A percentile compares a stretch with the other conserved stretches of the same genome.
phyloP scores from a whole-genome alignment of 1,140 invertebrate species.

The Neomicropteryx cornuta region DNA sequence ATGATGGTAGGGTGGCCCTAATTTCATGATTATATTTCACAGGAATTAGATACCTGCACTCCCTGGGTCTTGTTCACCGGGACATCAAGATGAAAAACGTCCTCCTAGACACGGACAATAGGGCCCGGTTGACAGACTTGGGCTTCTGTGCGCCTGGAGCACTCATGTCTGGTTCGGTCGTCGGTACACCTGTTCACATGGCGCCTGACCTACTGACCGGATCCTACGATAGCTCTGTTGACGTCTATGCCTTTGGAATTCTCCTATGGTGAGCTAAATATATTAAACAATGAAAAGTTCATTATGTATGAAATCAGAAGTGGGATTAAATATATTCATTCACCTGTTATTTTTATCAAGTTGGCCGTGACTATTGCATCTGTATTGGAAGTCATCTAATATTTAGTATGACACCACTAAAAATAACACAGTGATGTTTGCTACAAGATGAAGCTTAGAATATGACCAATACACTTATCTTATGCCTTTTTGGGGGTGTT shows the following conservation, averaged over 20 bases:
- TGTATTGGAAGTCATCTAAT: too few relatives aligned
- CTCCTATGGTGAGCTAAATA: slow-evolving; percentile 75
- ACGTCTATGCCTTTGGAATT: slow-evolving; percentile 87
- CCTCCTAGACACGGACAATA: slow-evolving; percentile 59
- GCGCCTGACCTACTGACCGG: slow-evolving; percentile 78
- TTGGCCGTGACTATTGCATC: too few relatives aligned
- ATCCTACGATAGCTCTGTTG: slow-evolving; percentile 75
- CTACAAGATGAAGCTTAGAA: not conserved
- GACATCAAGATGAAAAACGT: slow-evolving; percentile 91
- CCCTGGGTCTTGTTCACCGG: slow-evolving; percentile 75
- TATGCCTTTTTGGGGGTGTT: too few relatives aligned
- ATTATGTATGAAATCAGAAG: not conserved
- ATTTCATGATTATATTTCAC: too few relatives aligned
- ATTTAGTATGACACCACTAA: too few relatives aligned
- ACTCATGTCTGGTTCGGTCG: slow-evolving; percentile 80
- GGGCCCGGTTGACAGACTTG: slow-evolving; percentile 79
- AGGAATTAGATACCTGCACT: slow-evolving; percentile 78
- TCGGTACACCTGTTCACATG: slow-evolving; percentile 88
- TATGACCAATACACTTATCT: not conserved
- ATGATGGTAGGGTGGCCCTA: too few relatives aligned
- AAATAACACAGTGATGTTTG: not conserved
- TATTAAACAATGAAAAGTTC: too few relatives aligned
- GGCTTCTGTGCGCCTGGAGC: slow-evolving; percentile 88
- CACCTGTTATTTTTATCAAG: too few relatives aligned
- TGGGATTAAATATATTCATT: not conserved